phyloP scores from a whole-genome alignment of 2,888 invertebrate species.

The Trissolcus brochymenae region DNA sequence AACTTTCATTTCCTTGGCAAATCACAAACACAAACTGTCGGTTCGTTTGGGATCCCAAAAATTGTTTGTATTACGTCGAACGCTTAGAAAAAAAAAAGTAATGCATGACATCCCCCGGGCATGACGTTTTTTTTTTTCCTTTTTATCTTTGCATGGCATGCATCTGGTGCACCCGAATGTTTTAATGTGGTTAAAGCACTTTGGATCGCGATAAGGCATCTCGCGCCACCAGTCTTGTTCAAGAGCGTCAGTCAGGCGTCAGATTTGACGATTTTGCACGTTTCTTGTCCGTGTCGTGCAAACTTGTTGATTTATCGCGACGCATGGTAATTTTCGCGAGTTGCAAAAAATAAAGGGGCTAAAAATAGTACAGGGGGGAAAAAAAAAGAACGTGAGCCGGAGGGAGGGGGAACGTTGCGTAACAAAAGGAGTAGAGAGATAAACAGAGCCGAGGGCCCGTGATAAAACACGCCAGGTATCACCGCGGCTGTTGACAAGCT shows the following conservation, averaged over 20 bases:
- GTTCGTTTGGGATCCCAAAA: too few relatives aligned
- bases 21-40: too few relatives aligned
- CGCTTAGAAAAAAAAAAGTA: too few relatives aligned
- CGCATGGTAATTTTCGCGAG: constrained; percentile 41
- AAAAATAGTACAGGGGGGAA: constrained; percentile 32
- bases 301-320: constrained; percentile 53
- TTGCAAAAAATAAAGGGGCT: constrained; percentile 15
- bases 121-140: too few relatives aligned
- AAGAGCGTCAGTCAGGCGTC: constrained; percentile 18
- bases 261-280: constrained; percentile 47
- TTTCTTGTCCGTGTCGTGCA: constrained; percentile 37
- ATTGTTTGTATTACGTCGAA: too few relatives aligned
- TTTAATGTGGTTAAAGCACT: too few relatives aligned
- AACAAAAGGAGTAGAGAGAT: constrained; percentile 14
- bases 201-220: too few relatives aligned
- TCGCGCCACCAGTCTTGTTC: too few relatives aligned
- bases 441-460: constrained; percentile 38
- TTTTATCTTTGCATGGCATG: too few relatives aligned
- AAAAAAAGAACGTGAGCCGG: constrained; percentile 11
- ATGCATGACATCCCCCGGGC: too few relatives aligned
- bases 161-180: too few relatives aligned
- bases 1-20: too few relatives aligned
- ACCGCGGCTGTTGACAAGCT: constrained; percentile 47
- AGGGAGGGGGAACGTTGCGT: background rate
- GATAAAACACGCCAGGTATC: constrained; percentile 57